Conservation (phyloP, 2,888 invertebrate species). For the Xestia sexstrigata region DNA sequence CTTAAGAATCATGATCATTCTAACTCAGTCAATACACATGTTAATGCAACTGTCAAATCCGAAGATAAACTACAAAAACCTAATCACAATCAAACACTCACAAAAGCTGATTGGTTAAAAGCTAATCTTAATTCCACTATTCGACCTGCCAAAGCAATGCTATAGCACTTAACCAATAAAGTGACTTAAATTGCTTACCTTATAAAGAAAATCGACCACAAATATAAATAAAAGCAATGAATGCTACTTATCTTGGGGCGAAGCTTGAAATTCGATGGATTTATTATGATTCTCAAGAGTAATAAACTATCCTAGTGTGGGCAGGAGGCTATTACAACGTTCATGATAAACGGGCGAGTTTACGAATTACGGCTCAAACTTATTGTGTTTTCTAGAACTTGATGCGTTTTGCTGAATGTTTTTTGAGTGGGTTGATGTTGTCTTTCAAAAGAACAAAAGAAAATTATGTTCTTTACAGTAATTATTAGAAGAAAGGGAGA, state of each 20-base stretch:
- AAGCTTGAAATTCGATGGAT: slow-evolving; percentile 62
- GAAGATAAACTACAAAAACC: slow-evolving; percentile 18
- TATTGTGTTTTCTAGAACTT: slow-evolving; percentile 54
- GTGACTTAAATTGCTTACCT: slow-evolving; percentile 43
- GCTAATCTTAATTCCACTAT: slow-evolving; percentile 24
- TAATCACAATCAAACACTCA: slow-evolving; percentile 30
- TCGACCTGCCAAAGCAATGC: slow-evolving; percentile 2
- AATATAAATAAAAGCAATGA: slow-evolving; percentile 61
- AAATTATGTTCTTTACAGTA: neutral
- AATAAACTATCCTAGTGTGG: slow-evolving; percentile 64
- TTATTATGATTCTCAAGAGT: slow-evolving; percentile 60
- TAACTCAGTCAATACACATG: neutral
- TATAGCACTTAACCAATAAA: slow-evolving; percentile 33
- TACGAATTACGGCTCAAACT: slow-evolving; percentile 60
- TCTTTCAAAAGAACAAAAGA: slow-evolving; percentile 6
- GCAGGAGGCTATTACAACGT: slow-evolving; percentile 62
- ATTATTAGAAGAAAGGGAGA: slow-evolving; percentile 21
- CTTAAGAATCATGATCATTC: neutral
- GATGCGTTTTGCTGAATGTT: slow-evolving; percentile 38
- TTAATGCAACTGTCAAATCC: neutral
- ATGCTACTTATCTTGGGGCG: slow-evolving; percentile 58
- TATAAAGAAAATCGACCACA: slow-evolving; percentile 56
- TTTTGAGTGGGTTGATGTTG: slow-evolving; percentile 30
- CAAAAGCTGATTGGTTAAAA: slow-evolving; percentile 16
- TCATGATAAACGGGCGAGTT: slow-evolving; percentile 56